Base-by-base conservation (phyloP, 2,888 invertebrate species). In the Rhogogaster chlorosoma region DNA sequence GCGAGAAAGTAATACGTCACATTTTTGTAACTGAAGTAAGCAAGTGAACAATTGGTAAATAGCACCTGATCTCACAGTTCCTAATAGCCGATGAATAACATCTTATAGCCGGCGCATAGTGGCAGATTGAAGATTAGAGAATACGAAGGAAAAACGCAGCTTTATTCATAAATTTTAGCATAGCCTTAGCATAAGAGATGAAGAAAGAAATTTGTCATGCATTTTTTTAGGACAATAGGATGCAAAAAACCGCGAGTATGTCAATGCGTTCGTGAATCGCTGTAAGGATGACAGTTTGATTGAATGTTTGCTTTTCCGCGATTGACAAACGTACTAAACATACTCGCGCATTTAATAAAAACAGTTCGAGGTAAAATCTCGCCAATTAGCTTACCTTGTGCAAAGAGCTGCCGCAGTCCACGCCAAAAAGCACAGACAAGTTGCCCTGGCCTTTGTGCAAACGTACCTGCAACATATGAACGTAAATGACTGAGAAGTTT, bases 321-420 rank as follows among this genome's bases (percentile, higher is more conserved):
- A 49, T 53, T 77, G 49, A 77, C 2, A 29, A 77, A 73, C 42
- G 71, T 42, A 42, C 3, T 12, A 42, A 73, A 12, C 10, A 42
- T 32, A 49, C 10, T 3, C 9, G 26, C 53, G 26, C 26, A 9
- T 77, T 53, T n/a, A 18, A 53, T 49, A 77, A 77, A 77, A 77
- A 77, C 29, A 57, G 80, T 38, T 1, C 38, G 36, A 38, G 61
- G 26, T 22, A 26, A 64, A 82, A 67, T 78, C 77, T 67, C 67
- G 84, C 64, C 49, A 26, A 87, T 18, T 38, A 26, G 86, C 93
- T 94, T 95, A 98, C 98, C 98, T 98, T 89, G 98, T 98, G 91
- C 97, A 97, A 71, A 98, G 93, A 5, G 97, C 97, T 1, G 98
- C 97, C 85, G 97, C 95, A 91, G 96, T 95, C 98, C 98, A 98